Evolutionary conservation across 2,888 invertebrate genomes (phyloP).

Genomic region (Eueremaeus valkanovi): DNA sequence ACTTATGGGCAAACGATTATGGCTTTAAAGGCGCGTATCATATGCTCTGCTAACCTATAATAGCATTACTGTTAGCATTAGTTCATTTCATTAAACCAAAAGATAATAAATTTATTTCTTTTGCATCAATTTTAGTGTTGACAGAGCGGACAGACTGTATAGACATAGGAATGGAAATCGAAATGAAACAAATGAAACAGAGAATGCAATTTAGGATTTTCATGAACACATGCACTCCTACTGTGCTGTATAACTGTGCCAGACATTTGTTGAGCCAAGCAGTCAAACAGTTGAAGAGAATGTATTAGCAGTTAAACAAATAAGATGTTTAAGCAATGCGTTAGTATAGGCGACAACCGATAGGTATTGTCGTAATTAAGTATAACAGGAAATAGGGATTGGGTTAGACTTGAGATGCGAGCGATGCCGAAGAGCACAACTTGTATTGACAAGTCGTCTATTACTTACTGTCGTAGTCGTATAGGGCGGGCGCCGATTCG

Average conservation of each 20-base stretch:
- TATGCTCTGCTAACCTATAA: neutral
- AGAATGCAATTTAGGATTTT: neutral
- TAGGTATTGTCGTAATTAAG: constrained; percentile 15
- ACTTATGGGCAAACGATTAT: no score
- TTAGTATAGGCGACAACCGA: neutral
- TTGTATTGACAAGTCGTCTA: neutral
- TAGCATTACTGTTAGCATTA: neutral
- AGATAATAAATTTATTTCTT: constrained; percentile 10
- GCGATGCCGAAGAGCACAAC: neutral
- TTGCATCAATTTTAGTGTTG: neutral
- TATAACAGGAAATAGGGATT: constrained; percentile 19
- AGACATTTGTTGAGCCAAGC: neutral
- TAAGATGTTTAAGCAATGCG: no score
- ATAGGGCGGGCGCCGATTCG: constrained; percentile 37
- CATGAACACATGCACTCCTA: no score
- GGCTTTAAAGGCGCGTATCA: neutral
- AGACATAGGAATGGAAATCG: neutral
- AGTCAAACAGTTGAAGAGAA: neutral
- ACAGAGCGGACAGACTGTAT: neutral
- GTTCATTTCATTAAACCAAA: neutral
- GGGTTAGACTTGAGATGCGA: neutral
- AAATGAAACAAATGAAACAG: neutral
- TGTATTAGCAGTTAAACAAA: neutral
- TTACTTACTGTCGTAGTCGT: constrained; percentile 41
- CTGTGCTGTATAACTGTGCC: no score